phyloP scores from a whole-genome alignment of 2,113 vertebrate genomes.

The Ellobius talpinus region DNA sequence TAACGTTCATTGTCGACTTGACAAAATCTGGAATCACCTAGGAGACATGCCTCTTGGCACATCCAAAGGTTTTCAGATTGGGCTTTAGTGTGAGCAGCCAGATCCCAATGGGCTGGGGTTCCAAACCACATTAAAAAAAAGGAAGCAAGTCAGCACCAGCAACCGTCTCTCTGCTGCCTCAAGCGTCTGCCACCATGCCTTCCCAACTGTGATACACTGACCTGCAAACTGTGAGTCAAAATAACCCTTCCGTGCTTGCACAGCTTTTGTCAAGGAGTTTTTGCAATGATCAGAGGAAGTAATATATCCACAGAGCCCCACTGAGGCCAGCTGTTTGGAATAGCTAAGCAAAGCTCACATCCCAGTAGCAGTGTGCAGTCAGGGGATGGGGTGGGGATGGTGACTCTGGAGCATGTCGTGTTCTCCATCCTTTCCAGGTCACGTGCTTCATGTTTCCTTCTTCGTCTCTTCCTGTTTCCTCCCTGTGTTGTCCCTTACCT shows the following conservation, averaged over 20 bases:
- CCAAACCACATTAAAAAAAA: background rate
- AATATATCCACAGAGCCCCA: background rate
- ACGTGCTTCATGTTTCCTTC: background rate
- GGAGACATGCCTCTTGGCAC: background rate
- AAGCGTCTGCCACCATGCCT: background rate
- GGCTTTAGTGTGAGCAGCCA: background rate
- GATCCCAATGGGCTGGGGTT: background rate
- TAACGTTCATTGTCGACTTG: background rate
- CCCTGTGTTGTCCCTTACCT: background rate
- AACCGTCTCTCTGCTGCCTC: too few relatives aligned
- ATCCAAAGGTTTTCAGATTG: background rate
- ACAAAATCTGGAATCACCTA: background rate
- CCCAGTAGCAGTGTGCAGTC: background rate
- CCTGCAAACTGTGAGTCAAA: background rate
- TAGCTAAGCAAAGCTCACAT: accelerated
- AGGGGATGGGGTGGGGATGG: background rate
- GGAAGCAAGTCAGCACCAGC: too few relatives aligned
- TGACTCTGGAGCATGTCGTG: background rate
- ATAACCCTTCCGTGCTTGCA: background rate
- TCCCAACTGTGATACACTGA: background rate
- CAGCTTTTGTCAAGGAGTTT: background rate
- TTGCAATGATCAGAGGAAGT: background rate
- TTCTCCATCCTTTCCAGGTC: background rate
- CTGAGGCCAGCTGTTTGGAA: background rate
- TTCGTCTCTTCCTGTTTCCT: background rate